phyloP scores from a whole-genome alignment of 2,113 vertebrate species.

The Sminthopsis crassicaudata region DNA sequence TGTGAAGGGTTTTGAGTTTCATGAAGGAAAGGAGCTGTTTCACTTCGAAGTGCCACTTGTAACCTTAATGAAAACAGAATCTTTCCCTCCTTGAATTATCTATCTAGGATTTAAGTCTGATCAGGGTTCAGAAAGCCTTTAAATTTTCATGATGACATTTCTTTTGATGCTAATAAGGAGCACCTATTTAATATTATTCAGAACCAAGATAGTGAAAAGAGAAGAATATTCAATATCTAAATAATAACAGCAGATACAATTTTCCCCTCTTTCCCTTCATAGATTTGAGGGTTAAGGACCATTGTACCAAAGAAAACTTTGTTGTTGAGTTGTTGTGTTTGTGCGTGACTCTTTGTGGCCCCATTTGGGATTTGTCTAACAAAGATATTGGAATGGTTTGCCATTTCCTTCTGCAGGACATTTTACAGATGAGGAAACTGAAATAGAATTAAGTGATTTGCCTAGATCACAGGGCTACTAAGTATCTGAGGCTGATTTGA shows the following conservation, averaged over 20 bases:
- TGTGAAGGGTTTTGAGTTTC: conserved; percentile 31
- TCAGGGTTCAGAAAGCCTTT: conserved; percentile 5
- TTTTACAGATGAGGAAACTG: neutral
- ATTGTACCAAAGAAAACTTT: neutral
- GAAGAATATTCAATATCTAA: neutral
- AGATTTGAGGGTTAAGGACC: neutral
- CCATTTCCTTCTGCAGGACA: neutral
- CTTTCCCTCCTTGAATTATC: neutral
- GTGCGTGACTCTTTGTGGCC: neutral
- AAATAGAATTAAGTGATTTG: neutral
- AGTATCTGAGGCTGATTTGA: neutral
- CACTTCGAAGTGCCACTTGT: conserved; percentile 47
- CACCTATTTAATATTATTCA: neutral
- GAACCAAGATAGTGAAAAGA: neutral
- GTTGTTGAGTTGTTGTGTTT: neutral
- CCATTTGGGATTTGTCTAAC: neutral
- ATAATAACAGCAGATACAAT: neutral
- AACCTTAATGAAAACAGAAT: conserved; percentile 29
- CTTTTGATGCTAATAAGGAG: conserved; percentile 15
- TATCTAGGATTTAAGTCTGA: neutral
- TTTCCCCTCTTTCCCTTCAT: conserved; percentile 9
- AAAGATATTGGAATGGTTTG: neutral
- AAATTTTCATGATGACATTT: neutral
- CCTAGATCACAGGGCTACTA: neutral
- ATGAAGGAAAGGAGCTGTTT: conserved; percentile 17